These are phyloP conservation scores for Brachypodius melanocephalos DNA, from an alignment of 2,113 vertebrate genomes.

Conservation along the genomic window DNA sequence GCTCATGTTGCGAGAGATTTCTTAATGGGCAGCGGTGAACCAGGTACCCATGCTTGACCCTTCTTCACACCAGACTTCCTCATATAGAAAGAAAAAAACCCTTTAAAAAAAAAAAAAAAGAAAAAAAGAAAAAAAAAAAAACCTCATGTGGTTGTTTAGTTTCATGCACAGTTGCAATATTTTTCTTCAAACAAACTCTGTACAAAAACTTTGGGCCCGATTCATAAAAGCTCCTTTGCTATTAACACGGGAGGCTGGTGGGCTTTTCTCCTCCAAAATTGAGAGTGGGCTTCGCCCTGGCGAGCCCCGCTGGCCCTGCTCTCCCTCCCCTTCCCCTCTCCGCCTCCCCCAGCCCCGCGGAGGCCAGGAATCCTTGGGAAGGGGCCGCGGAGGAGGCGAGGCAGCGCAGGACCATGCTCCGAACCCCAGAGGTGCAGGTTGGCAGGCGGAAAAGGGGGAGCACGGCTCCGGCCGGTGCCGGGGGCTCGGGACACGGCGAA, in stretches of 20 bases:
- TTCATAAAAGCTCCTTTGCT: constrained; percentile 80
- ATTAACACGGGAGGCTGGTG: constrained; percentile 78
- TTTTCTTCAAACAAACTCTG: constrained; percentile 77
- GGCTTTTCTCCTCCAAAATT: constrained; percentile 15
- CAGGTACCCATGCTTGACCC: constrained; percentile 78
- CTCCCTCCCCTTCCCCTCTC: neutral
- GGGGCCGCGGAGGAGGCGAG: neutral
- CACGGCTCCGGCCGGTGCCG: neutral
- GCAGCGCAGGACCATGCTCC: neutral
- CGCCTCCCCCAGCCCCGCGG: neutral
- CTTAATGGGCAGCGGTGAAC: constrained; percentile 66
- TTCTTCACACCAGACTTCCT: constrained; percentile 77
- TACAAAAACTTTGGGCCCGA: constrained; percentile 82
- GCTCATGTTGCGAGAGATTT: constrained; percentile 32
- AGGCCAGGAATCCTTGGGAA: neutral
- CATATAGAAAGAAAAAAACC: constrained; percentile 64
- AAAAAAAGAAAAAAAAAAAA: constrained; percentile 35
- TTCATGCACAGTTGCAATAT: constrained; percentile 80
- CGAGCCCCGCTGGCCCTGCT: neutral
- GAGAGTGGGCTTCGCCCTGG: neutral
- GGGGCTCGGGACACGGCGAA: neutral
- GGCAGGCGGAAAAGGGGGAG: neutral
- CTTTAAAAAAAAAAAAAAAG: constrained; percentile 1
- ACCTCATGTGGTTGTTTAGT: constrained; percentile 78
- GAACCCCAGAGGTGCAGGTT: neutral